Evolutionary conservation across 2,888 invertebrate species (phyloP).

Genomic region (Nymphalis polychloros): DNA sequence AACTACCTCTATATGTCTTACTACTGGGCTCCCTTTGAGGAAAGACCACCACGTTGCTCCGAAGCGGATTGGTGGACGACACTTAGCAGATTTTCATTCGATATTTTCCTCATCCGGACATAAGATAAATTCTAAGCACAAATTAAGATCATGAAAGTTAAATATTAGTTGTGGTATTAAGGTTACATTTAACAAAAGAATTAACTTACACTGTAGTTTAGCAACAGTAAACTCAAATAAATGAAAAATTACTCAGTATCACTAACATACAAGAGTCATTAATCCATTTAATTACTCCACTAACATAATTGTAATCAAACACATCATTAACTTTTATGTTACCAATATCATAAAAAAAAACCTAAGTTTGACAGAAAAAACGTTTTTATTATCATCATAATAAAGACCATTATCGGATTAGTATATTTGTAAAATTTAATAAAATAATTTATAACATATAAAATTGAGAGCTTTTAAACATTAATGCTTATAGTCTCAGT

Average conservation of each 20-base stretch:
- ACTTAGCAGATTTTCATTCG: no score
- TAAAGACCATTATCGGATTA: slow-evolving; percentile 20
- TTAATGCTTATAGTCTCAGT: slow-evolving; percentile 10
- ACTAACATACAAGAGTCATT: slow-evolving; percentile 53
- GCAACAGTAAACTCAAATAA: slow-evolving; percentile 6
- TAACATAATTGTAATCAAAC: slow-evolving; percentile 52
- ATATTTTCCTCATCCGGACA: no score
- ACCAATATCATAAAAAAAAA: slow-evolving; percentile 18
- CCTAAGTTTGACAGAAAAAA: slow-evolving; percentile 10
- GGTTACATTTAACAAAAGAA: no score
- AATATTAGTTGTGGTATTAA: no score
- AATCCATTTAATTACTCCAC: slow-evolving; percentile 53
- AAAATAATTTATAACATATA: slow-evolving; percentile 4
- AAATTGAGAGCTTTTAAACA: background rate
- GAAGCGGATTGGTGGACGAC: no score
- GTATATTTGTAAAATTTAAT: background rate
- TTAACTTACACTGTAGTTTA: no score
- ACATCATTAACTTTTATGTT: slow-evolving; percentile 55
- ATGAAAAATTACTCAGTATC: slow-evolving; percentile 39
- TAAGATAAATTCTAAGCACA: no score
- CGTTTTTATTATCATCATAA: slow-evolving; percentile 20
- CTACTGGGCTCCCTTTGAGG: no score
- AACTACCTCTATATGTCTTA: no score
- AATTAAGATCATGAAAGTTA: no score
- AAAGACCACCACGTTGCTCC: no score